phyloP scores from a whole-genome alignment of 1,140 invertebrate genomes.

The Adoxophyes honmai region DNA sequence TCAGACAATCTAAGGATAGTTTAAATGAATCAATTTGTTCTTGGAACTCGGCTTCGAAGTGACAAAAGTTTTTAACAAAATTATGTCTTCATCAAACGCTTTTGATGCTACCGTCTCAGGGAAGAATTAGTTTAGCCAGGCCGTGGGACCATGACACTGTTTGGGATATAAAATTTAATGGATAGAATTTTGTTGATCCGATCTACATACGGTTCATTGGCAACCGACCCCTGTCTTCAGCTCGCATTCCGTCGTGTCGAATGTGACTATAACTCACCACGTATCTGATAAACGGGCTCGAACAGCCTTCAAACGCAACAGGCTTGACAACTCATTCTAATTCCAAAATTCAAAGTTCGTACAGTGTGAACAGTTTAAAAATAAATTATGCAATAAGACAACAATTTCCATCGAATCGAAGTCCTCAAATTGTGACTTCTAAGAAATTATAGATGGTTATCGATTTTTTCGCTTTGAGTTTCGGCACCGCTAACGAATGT shows the following conservation, averaged over 20 bases:
- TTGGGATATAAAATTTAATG: conserved; percentile 15
- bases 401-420: conserved; percentile 43
- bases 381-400: conserved; percentile 49
- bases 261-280: conserved; percentile 48
- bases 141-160: conserved; percentile 12
- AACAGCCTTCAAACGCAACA: conserved; percentile 31
- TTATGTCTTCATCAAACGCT: conserved; percentile 37
- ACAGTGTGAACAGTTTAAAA: conserved; percentile 64
- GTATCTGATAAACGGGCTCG: conserved; percentile 40
- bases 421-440: conserved; percentile 46
- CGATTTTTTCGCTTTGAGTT: conserved; percentile 53
- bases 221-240: conserved; percentile 35
- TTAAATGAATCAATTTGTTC: conserved; percentile 49
- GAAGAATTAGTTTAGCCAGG: conserved; percentile 2
- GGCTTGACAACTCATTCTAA: conserved; percentile 58
- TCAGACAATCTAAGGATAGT: conserved; percentile 28
- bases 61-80: conserved; percentile 32
- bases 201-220: conserved; percentile 50
- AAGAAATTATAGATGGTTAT: conserved; percentile 66
- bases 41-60: conserved; percentile 33
- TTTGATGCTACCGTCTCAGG: conserved; percentile 30
- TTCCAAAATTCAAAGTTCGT: conserved; percentile 34
- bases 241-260: conserved; percentile 53
- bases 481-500: conserved; percentile 63
- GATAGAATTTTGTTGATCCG: conserved; percentile 22